Conservation (phyloP, 2,113 vertebrate genomes). For the Hipposideros armiger region DNA sequence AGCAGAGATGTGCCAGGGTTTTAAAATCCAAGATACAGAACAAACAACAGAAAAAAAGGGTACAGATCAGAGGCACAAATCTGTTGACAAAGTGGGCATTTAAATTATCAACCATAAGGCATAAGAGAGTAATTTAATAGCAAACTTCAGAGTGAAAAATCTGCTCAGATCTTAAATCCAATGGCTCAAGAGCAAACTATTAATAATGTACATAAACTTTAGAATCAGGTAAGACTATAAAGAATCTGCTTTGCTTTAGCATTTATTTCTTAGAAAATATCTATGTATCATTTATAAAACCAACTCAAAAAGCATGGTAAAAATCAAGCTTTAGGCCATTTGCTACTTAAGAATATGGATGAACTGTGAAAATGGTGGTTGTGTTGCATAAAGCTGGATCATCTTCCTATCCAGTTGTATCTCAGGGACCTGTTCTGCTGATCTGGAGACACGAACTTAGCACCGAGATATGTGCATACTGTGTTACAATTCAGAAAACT, state of each 20-base stretch:
- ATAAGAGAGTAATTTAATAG: background rate
- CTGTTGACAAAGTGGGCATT: slow-evolving; percentile 38
- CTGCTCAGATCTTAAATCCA: background rate
- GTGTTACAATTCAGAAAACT: slow-evolving; percentile 33
- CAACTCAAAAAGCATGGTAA: background rate
- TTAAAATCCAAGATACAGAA: slow-evolving; percentile 49
- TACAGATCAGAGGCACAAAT: background rate
- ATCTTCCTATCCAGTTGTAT: background rate
- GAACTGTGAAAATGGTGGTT: background rate
- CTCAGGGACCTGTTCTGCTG: slow-evolving; percentile 27
- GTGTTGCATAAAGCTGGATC: slow-evolving; percentile 59
- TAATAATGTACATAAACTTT: background rate
- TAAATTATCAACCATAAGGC: background rate
- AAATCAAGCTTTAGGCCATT: background rate
- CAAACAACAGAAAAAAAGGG: slow-evolving; percentile 43
- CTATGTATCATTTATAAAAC: slow-evolving; percentile 20
- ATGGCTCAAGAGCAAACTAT: background rate
- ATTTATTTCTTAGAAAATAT: slow-evolving; percentile 13
- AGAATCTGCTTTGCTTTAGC: background rate
- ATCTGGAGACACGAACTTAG: slow-evolving; percentile 50
- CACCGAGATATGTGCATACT: background rate
- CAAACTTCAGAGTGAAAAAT: slow-evolving; percentile 44
- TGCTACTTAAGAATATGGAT: background rate
- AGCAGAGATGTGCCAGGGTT: slow-evolving; percentile 59
- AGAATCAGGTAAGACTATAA: background rate